Percentiles rank a stretch among this genome's conserved stretches.
phyloP scores from a whole-genome alignment of 92 coral and sea anemone genomes.

The Parazoanthus swiftii region DNA sequence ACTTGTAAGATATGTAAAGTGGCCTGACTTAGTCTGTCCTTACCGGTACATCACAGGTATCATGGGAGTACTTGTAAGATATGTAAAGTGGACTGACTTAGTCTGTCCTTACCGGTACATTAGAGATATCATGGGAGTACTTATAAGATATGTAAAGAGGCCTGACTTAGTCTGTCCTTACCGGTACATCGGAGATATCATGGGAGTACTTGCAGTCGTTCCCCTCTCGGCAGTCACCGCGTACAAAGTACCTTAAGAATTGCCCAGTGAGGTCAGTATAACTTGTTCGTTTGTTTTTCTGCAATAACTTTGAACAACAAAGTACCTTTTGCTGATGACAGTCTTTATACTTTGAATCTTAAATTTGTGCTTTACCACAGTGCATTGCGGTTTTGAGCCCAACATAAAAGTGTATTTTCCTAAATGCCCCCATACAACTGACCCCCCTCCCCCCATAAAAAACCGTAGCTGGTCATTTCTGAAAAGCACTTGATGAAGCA shows the following conservation, averaged over 20 bases:
- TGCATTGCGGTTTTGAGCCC: background rate
- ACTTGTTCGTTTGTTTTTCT: too few relatives aligned
- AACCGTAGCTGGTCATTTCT: too few relatives aligned
- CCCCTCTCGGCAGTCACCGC: conserved; percentile 92
- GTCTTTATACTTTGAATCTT: too few relatives aligned
- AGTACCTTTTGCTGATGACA: too few relatives aligned
- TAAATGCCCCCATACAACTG: too few relatives aligned
- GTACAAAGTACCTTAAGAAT: conserved; percentile 74
- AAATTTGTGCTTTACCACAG: background rate
- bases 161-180: conserved; percentile 36
- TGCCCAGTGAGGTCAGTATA: background rate
- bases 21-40: conserved; percentile 11
- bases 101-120: conserved; percentile 78
- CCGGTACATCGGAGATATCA: conserved; percentile 84
- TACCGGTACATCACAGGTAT: conserved; percentile 76
- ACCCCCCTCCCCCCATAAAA: too few relatives aligned
- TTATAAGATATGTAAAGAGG: too few relatives aligned
- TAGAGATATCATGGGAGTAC: background rate
- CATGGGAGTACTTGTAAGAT: too few relatives aligned
- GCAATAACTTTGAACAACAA: too few relatives aligned
- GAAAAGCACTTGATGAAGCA: background rate
- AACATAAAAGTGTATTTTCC: background rate
- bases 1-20: too few relatives aligned
- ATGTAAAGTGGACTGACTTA: too few relatives aligned
- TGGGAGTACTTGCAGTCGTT: conserved; percentile 89